A percentile compares a stretch with the other conserved stretches of the same genome.
phyloP scores from a whole-genome alignment of 2,113 vertebrate genomes.

The Saguinus imperator region DNA sequence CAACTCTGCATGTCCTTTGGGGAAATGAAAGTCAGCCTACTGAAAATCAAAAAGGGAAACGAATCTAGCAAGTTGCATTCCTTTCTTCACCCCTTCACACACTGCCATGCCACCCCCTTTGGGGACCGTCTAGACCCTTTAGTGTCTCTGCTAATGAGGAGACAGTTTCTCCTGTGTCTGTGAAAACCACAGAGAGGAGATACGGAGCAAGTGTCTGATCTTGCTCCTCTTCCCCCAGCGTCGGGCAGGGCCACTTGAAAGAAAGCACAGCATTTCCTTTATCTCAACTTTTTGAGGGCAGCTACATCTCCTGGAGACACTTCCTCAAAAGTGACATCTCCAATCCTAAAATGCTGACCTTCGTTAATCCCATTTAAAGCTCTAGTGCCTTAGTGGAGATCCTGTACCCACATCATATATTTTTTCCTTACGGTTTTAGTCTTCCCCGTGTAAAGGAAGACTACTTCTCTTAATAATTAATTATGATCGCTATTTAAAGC shows the following conservation, averaged over 20 bases:
- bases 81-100: neutral
- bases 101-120: accelerated
- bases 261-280: neutral
- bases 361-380: neutral
- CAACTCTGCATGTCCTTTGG: conserved; percentile 67
- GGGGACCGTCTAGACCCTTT: neutral
- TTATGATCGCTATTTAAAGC: neutral
- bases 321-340: conserved; percentile 35
- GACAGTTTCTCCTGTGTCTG: conserved; percentile 27
- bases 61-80: conserved; percentile 74
- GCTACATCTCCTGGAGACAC: neutral
- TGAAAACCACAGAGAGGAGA: neutral
- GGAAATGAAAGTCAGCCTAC: conserved; percentile 84
- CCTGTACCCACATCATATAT: neutral
- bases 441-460: neutral
- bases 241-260: accelerated
- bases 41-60: conserved; percentile 83
- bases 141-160: neutral
- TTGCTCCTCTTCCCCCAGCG: neutral
- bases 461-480: conserved; percentile 1
- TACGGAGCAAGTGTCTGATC: neutral
- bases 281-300: neutral
- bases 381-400: neutral
- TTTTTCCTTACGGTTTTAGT: neutral
- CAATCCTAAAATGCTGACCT: neutral